Conservation (phyloP, 2,888 invertebrate species). For the Agrochola circellaris region DNA sequence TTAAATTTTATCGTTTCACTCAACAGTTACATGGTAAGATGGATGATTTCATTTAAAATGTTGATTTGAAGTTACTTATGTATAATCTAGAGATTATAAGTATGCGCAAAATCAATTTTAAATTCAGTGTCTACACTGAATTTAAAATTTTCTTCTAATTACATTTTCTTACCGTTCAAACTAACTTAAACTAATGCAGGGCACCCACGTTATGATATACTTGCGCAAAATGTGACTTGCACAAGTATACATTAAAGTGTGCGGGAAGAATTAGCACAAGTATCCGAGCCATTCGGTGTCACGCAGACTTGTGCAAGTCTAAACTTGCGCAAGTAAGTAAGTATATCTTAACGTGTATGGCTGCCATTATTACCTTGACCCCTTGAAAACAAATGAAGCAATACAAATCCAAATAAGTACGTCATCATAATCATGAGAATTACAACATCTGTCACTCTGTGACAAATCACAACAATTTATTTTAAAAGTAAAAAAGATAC, state of each 20-base stretch:
- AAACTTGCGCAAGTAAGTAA: no score
- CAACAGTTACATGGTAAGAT: constrained; percentile 24
- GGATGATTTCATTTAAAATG: constrained; percentile 34
- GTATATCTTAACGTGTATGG: no score
- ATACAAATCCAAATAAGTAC: neutral
- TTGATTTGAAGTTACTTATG: constrained; percentile 16
- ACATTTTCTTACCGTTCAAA: neutral
- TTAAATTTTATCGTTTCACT: constrained; percentile 68
- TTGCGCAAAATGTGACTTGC: no score
- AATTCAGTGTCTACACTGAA: no score
- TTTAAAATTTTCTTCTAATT: neutral
- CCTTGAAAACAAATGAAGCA: constrained; percentile 1
- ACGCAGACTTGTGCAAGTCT: no score
- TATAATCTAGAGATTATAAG: no score
- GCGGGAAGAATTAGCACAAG: no score
- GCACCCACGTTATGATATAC: no score
- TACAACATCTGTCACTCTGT: neutral
- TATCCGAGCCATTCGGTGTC: no score
- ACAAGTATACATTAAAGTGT: no score
- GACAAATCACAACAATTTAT: neutral
- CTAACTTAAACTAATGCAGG: neutral
- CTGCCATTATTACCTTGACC: neutral
- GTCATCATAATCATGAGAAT: constrained; percentile 3
- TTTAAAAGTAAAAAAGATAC: neutral
- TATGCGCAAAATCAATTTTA: no score